Percentiles rank a stretch among this genome's conserved stretches.
Conservation (phyloP, 2,113 vertebrate species). For the Equus quagga region DNA sequence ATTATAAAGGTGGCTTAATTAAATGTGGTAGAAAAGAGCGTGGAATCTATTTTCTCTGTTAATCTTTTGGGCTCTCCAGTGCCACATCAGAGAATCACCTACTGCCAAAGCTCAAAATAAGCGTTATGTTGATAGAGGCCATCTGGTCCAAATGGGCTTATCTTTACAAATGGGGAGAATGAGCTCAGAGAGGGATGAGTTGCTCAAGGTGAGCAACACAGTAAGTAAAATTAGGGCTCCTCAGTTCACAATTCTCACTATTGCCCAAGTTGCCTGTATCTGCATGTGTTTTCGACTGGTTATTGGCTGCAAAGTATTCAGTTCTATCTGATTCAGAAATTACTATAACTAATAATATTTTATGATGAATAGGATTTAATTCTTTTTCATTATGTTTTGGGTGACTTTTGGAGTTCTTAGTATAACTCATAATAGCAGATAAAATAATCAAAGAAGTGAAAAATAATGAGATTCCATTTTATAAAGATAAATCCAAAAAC, state of each 20-base stretch:
- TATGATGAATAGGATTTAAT: slow-evolving; percentile 54
- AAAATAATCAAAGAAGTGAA: slow-evolving; percentile 65
- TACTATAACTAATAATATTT: slow-evolving; percentile 54
- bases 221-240: neutral
- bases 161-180: neutral
- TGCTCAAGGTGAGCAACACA: neutral
- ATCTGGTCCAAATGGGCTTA: neutral
- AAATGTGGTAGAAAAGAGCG: neutral
- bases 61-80: neutral
- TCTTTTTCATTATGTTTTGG: slow-evolving; percentile 53
- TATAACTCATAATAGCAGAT: slow-evolving; percentile 39
- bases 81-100: neutral
- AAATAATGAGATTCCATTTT: slow-evolving; percentile 60
- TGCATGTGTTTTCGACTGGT: neutral
- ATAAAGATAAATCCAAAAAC: slow-evolving; percentile 55
- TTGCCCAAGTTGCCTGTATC: neutral
- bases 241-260: neutral
- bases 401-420: slow-evolving; percentile 40
- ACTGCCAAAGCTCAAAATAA: neutral
- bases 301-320: neutral
- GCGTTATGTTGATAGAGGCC: neutral
- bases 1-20: neutral
- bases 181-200: neutral
- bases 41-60: neutral
- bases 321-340: slow-evolving; percentile 51